These are phyloP conservation scores for Amazona vittata DNA, from an alignment of 2,113 vertebrate species.

Conservation along the genomic window DNA sequence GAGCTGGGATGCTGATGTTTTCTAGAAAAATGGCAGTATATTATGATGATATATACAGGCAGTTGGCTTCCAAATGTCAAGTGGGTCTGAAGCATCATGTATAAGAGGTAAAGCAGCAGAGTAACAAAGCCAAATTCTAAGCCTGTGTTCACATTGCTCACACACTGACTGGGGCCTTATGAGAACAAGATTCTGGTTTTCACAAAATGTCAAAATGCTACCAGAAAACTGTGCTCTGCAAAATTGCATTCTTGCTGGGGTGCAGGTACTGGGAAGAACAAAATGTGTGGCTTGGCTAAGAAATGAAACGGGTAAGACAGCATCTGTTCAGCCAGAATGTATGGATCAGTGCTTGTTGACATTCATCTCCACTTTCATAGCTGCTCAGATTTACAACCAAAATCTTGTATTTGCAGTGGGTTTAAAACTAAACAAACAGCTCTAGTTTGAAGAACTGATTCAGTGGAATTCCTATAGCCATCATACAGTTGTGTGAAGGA, in stretches of 20 bases:
- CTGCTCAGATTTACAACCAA: background rate
- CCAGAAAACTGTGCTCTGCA: background rate
- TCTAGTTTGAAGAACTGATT: background rate
- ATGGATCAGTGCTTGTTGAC: background rate
- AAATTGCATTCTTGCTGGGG: background rate
- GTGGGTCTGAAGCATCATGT: background rate
- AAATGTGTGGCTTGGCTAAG: background rate
- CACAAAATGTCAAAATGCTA: background rate
- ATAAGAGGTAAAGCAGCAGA: background rate
- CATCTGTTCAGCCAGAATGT: background rate
- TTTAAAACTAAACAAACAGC: background rate
- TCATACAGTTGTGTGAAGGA: background rate
- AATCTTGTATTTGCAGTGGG: background rate
- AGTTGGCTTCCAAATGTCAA: background rate
- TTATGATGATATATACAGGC: background rate
- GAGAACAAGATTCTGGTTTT: background rate
- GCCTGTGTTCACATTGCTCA: background rate
- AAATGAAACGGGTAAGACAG: background rate
- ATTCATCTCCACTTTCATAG: background rate
- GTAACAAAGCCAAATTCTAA: background rate
- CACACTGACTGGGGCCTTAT: background rate
- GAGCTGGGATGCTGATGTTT: conserved; percentile 1
- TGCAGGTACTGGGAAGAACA: background rate
- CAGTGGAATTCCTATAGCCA: background rate
- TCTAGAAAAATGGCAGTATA: background rate